Conservation (phyloP, 2,113 vertebrate genomes). For the Chelonoidis abingdonii region DNA sequence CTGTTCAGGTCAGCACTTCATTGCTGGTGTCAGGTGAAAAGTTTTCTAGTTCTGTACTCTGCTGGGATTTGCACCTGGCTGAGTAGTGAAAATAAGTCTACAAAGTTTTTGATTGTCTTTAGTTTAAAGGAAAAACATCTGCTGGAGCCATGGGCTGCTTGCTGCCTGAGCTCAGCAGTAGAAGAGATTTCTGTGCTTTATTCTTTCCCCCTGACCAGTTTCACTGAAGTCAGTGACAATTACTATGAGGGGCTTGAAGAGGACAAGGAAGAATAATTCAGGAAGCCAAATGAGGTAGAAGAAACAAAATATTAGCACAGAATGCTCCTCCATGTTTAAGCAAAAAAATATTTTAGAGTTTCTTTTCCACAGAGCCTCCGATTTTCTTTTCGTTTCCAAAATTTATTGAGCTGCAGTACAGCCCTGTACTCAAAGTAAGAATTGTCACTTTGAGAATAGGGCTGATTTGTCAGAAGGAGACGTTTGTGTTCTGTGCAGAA, state of each 20-base stretch:
- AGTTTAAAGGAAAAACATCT: constrained; percentile 10
- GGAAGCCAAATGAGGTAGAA: neutral
- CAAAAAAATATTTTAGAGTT: neutral
- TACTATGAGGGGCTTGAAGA: neutral
- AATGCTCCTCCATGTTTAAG: neutral
- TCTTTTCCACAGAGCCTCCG: neutral
- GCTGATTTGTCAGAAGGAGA: constrained; percentile 65
- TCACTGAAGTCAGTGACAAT: neutral
- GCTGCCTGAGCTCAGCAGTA: neutral
- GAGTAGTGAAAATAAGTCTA: neutral
- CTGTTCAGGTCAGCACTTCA: rapidly evolving
- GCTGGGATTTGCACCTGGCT: neutral
- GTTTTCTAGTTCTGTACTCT: rapidly evolving
- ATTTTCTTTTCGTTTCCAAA: neutral
- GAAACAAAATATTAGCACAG: neutral
- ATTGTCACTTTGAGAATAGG: constrained; percentile 63
- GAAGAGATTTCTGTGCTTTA: rapidly evolving
- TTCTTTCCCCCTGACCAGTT: neutral
- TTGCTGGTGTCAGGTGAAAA: neutral
- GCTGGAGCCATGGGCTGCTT: neutral
- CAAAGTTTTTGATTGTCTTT: neutral
- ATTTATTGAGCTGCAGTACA: constrained; percentile 20
- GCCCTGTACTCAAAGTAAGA: constrained; percentile 23
- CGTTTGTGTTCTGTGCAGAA: constrained; percentile 50
- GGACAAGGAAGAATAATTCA: neutral